Evolutionary conservation across 1,140 invertebrate genomes (phyloP).

Genomic region (Pissodes strobi): DNA sequence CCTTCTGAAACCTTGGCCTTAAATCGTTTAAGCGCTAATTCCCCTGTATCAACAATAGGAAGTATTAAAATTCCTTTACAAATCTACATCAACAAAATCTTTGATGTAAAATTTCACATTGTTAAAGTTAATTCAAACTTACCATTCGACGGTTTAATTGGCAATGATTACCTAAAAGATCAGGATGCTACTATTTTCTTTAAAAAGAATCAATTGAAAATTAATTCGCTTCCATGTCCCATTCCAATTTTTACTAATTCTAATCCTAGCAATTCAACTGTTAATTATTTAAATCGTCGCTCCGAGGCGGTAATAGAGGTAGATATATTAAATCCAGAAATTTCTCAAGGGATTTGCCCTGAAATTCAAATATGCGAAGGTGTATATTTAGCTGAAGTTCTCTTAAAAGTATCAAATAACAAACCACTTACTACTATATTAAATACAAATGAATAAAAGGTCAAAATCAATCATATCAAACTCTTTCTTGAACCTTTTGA

Average conservation of each 20-base stretch:
- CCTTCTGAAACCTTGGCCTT: constrained; percentile 5
- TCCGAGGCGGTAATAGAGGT: constrained; percentile 26
- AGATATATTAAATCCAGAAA: constrained; percentile 27
- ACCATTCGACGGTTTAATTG: constrained; percentile 33
- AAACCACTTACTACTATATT: constrained; percentile 31
- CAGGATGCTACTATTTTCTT: constrained; percentile 17
- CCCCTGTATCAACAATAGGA: constrained; percentile 1
- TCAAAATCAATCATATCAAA: constrained; percentile 6
- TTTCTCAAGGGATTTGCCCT: constrained; percentile 15
- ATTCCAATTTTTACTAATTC: not conserved
- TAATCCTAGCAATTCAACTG: not conserved
- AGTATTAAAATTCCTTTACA: not conserved
- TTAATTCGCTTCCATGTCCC: not conserved
- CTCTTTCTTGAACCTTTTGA: constrained; percentile 15
- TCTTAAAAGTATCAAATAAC: constrained; percentile 19
- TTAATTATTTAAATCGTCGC: constrained; percentile 4
- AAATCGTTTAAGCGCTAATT: constrained; percentile 14
- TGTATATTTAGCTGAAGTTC: constrained; percentile 26
- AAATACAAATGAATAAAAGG: constrained; percentile 24
- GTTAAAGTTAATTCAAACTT: constrained; percentile 15
- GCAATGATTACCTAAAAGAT: constrained; percentile 29
- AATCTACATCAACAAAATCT: constrained; percentile 7
- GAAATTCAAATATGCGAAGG: constrained; percentile 27
- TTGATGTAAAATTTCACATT: constrained; percentile 34
- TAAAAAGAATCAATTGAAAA: not conserved